Base-by-base conservation (phyloP, 2,113 vertebrate species). In the Mobula birostris region DNA sequence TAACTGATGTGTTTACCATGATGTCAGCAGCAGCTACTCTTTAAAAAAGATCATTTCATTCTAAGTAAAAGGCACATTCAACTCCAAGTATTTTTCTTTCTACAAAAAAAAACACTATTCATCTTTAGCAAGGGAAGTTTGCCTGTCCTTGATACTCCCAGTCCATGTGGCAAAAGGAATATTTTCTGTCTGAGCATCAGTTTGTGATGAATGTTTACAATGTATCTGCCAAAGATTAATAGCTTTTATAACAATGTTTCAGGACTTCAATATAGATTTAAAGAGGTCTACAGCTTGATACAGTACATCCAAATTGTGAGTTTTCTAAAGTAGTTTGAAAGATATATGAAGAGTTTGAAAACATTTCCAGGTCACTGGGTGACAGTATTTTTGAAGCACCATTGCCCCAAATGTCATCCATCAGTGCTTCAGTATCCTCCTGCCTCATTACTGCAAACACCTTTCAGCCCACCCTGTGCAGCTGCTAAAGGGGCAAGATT, bases 401-500 rank as follows among this genome's bases (percentile, higher is more conserved):
- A 90, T 27, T 19, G 14, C 15, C 56, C 29, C 85, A 66, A 61
- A 66, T 90, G 61, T 32, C 61, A 90, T 68, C 85, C 85, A 68
- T 90, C 85, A 90, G 61, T 90, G 61, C 63, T 32, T 66, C 32
- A 32, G 61, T 88, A 88, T 88, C 61, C 85, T 63, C 58, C 29
- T 32, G 61, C 61, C 61, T 90, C 61, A 90, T 68, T 90, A 68
- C 6, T 17, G 15, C 61, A 66, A 66, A 90, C 61, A 68, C 85
- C 61, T 68, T 63, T 32, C 85, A 68, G 61, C n/a, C 29, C 61
- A 68, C 85, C 85, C 14, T 90, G 61, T 32, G 32, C 61, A 90
- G 61, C 85, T 90, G 85, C 85, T 90, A 90, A 90, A 32, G 15
- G 61, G 85, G 61, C 85, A 90, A 90, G 85, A 90, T 90, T 90